These are phyloP conservation scores for Sesia apiformis DNA, from an alignment of 2,888 invertebrate genomes.

Conservation along the genomic window DNA sequence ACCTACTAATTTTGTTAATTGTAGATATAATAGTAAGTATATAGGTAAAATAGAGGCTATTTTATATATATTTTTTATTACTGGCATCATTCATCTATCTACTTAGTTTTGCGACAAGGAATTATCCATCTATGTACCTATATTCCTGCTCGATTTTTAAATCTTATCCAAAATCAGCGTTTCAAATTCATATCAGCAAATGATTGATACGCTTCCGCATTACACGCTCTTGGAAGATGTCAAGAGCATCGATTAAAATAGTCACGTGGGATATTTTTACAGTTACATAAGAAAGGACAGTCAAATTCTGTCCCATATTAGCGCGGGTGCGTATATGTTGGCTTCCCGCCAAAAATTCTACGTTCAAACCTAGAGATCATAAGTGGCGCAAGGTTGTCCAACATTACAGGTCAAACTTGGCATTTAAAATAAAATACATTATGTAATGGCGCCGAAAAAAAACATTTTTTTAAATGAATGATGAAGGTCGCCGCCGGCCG, in stretches of 20 bases:
- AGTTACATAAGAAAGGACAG: conserved; percentile 29
- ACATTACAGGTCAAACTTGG: conserved; percentile 22
- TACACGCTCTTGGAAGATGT: conserved; percentile 14
- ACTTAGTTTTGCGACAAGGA: too few species aligned
- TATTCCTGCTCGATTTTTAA: too few species aligned
- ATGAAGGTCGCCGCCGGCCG: background rate
- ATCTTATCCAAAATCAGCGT: too few species aligned
- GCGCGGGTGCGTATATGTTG: conserved; percentile 21
- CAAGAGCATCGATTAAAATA: conserved; percentile 22
- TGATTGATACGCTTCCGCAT: background rate
- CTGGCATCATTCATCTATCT: too few species aligned
- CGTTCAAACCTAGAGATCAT: conserved; percentile 15
- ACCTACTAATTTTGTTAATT: too few species aligned
- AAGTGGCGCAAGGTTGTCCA: conserved; percentile 28
- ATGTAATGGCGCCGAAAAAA: conserved; percentile 10
- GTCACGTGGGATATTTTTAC: conserved; percentile 11
- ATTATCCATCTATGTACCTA: too few species aligned
- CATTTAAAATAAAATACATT: conserved; percentile 20
- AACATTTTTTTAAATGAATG: background rate
- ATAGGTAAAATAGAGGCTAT: too few species aligned
- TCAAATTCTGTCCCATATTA: conserved; percentile 23
- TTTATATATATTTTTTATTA: too few species aligned
- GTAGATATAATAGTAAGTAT: too few species aligned
- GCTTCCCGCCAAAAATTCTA: conserved; percentile 35
- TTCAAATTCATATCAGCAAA: background rate